These are phyloP conservation scores for Scartelaos histophorus DNA, from an alignment of 2,113 vertebrate genomes.

Conservation along the genomic window DNA sequence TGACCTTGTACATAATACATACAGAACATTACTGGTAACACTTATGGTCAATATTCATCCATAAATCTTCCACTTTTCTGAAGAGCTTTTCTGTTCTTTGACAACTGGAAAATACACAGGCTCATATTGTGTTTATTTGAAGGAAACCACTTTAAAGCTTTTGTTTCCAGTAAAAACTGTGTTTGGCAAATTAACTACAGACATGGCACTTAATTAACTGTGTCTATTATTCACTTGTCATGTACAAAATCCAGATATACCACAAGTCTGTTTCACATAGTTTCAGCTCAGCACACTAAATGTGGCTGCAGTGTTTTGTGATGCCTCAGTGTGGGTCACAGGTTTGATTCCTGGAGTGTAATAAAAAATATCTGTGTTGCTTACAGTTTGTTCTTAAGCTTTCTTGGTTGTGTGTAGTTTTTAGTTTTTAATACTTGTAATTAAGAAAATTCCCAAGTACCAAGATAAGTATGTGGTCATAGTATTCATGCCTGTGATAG, in stretches of 20 bases:
- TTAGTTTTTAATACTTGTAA: background rate
- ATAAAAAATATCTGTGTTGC: background rate
- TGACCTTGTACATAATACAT: background rate
- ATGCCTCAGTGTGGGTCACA: background rate
- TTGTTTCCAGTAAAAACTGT: constrained; percentile 47
- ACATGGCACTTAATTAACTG: constrained; percentile 25
- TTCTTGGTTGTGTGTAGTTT: background rate
- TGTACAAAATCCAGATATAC: constrained; percentile 31
- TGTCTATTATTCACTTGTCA: constrained; percentile 33
- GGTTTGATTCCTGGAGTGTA: background rate
- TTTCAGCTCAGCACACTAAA: background rate
- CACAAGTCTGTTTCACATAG: constrained; percentile 10
- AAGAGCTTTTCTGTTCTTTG: constrained; percentile 15
- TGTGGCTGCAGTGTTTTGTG: background rate
- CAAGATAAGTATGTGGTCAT: background rate
- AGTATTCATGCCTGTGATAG: constrained; percentile 38
- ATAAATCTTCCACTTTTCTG: constrained; percentile 16
- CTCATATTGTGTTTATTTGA: constrained; percentile 46
- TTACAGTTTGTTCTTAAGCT: background rate
- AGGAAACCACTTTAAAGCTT: constrained; percentile 40
- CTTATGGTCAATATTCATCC: constrained; percentile 2
- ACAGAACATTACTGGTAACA: constrained; percentile 13
- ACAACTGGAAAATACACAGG: constrained; percentile 31
- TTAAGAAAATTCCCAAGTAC: background rate
- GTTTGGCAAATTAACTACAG: constrained; percentile 31